Evolutionary conservation across 35 echinoderm and acorn worm genomes (phyloP), one percentile per base, ranked within the genome.

Genomic region (Apostichopus parvimensis): DNA sequence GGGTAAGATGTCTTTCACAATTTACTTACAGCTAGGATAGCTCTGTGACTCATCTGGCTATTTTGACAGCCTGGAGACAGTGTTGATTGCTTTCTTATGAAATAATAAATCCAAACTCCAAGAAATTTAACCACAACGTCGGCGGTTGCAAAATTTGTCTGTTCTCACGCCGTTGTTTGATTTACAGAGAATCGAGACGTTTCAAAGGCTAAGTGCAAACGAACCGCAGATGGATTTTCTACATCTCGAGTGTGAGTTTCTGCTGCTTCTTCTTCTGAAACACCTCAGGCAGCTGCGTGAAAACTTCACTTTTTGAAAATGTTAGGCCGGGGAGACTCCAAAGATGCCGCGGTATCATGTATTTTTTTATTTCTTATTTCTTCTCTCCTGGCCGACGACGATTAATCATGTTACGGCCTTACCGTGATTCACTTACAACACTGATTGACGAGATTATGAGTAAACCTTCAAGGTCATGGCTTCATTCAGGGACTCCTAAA

Each of bases 381-480:
- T 45, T 45, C 34, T 45, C 34, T 45, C 9, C 45, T 82, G 17
- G 25, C 55, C 79, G n/a, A 53, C 34, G 34, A 45, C 8, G 52
- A 82, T 82, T 82, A 82, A 82, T 82, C 79, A 82, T 82, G 55
- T 82, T 82, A 82, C 55, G 7, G 52, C 54, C 45, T 68, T 68
- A 53, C 79, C 52, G 52, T 82, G 79, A 82, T 82, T 82, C 79
- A 82, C 55, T 82, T 82, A 82, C n/a, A 68, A 68, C 18, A 68
- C 64, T 68, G 64, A 68, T 68, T 68, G 64, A 68, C 64, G 18
- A 68, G 64, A 68, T 68, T 68, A 18, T 68, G 34, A 68, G 64
- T 68, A 68, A 45, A 68, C 18, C 64, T 68, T 68, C 64, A 68
- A 68, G 64, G 64, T 68, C 64, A 68, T 9, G 18, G 11, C 18